Conservation (phyloP, 1,140 invertebrate genomes). For the Delia radicum region DNA sequence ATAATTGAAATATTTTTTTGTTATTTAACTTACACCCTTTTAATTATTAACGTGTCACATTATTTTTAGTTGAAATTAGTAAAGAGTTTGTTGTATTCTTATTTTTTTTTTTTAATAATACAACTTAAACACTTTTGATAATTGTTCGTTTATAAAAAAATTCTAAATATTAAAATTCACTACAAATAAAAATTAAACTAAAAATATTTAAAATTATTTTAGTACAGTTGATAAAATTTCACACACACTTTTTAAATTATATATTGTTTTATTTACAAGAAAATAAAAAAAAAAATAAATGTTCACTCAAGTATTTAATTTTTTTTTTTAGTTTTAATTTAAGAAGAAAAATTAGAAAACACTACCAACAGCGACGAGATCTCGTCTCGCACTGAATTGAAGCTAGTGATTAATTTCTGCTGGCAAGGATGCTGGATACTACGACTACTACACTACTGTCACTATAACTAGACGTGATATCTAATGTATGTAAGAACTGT, state of each 20-base stretch:
- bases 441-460: background rate
- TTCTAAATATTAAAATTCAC: background rate
- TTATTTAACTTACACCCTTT: background rate
- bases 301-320: background rate
- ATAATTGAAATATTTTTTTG: background rate
- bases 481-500: background rate
- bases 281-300: background rate
- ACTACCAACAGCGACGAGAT: slow-evolving; percentile 56
- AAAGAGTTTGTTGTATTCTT: background rate
- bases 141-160: background rate
- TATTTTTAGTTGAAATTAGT: background rate
- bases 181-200: background rate
- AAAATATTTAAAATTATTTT: background rate
- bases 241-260: background rate
- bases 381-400: slow-evolving; percentile 55
- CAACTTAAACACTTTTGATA: background rate
- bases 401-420: slow-evolving; percentile 7
- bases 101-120: background rate
- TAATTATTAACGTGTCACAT: background rate
- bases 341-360: slow-evolving; percentile 37
- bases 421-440: slow-evolving; percentile 29
- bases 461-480: background rate
- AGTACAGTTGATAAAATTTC: too few species aligned
- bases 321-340: background rate
- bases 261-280: background rate